Evolutionary conservation across 2,797 vertebrate species (phyloP), one percentile per base, ranked within the genome.

Genomic region (Lutjanus argentimaculatus): DNA sequence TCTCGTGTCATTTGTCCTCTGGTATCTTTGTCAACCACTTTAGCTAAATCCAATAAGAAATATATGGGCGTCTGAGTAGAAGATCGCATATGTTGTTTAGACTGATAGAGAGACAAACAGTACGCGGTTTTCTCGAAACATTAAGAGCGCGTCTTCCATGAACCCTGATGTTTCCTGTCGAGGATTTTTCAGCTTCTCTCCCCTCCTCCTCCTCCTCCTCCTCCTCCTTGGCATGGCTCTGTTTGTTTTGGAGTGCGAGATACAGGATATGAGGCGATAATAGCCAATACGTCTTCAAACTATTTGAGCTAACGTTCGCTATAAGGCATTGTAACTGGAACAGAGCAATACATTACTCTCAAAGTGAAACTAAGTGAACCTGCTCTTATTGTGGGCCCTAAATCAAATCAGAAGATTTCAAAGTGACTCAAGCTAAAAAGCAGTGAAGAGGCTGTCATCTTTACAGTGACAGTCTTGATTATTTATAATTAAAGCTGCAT

Each of bases 211-310:
- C 4, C 25, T 30, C 45, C 36, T 40, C 25, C 25, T 30, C 45
- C 36, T 40, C 51, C 11, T 64, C 67, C 6, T 8, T 72, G 66
- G 21, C 36, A 58, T n/a, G 16, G 36, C 49, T 49, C n/a, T 66
- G 72, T 76, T 82, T 84, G 80, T 74, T 75, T 0, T 80, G 57
- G 25, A 64, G 53, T 79, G 48, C 0, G 2, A 82, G 68, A 69
- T 79, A 84, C 66, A 67, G 75, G 83, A 81, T 79, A 56, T 75
- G 72, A 79, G 68, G 63, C 0, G 30, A 71, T 81, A 80, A 77
- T 74, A 68, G 75, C 73, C 55, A 36, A 74, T 82, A 75, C 11
- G 66, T 81, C 74, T 77, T 51, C 10, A 0, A 72, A 75, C 68
- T 77, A 74, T 71, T 79, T 59, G 55, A 56, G 59, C 68, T 76